A percentile compares a stretch with the other conserved stretches of the same genome.
phyloP scores from a whole-genome alignment of 2,888 invertebrate genomes.

The Argyresthia albistria region DNA sequence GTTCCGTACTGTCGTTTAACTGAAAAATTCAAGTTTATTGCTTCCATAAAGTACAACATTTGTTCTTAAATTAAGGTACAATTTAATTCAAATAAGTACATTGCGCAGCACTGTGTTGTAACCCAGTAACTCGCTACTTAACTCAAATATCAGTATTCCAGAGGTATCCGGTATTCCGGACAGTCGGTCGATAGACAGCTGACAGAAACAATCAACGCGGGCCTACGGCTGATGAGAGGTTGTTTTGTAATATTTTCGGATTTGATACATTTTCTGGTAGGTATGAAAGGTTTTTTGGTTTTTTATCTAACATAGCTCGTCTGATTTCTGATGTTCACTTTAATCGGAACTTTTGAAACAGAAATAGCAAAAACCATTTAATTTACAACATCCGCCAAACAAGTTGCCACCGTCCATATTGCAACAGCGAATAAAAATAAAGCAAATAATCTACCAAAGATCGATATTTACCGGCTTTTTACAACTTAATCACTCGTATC shows the following conservation, averaged over 20 bases:
- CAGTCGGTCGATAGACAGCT: neutral
- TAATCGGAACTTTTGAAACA: no score
- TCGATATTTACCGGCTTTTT: slow-evolving; percentile 10
- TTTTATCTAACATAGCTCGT: neutral
- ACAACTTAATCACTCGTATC: slow-evolving; percentile 5
- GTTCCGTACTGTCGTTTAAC: no score
- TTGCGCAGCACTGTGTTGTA: no score
- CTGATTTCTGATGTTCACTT: no score
- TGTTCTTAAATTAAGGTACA: no score
- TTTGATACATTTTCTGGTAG: neutral
- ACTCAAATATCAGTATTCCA: no score
- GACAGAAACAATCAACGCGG: neutral
- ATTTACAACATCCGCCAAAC: neutral
- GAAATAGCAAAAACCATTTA: no score
- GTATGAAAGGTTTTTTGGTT: neutral
- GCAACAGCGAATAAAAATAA: neutral
- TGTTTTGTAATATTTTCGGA: neutral
- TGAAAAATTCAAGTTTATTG: no score
- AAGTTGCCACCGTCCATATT: neutral
- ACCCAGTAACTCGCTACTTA: no score
- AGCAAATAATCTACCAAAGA: slow-evolving; percentile 4
- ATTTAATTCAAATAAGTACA: no score
- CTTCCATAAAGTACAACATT: no score
- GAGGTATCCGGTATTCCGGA: no score
- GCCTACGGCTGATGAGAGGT: neutral